Percentiles rank a stretch among this genome's conserved stretches.
Evolutionary conservation across 2,888 invertebrate genomes (phyloP).

Genomic region (Opisthograptis luteolata): DNA sequence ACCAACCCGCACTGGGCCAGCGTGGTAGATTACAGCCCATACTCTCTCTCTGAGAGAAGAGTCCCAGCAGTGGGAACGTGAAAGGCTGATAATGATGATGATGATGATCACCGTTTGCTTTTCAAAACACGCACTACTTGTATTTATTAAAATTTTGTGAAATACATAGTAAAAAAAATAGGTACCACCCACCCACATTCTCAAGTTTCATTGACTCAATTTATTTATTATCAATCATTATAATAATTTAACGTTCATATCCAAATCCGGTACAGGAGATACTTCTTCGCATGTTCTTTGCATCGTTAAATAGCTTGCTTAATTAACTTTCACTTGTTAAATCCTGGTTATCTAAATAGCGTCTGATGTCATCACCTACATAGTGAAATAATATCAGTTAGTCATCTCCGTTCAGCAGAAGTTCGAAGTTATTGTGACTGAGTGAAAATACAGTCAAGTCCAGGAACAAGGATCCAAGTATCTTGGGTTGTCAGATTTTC

Average conservation of each 20-base stretch:
- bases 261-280: slow-evolving; percentile 36
- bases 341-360: slow-evolving; percentile 42
- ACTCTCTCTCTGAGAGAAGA: too few species aligned
- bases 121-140: too few species aligned
- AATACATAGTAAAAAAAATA: slow-evolving; percentile 1
- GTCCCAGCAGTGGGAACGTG: too few species aligned
- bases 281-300: slow-evolving; percentile 33
- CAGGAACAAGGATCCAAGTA: too few species aligned
- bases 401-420: not conserved
- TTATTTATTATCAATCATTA: slow-evolving; percentile 17
- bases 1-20: too few species aligned
- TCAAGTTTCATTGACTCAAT: slow-evolving; percentile 9
- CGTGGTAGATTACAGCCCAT: too few species aligned
- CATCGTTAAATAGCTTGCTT: slow-evolving; percentile 53
- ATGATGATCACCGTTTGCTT: too few species aligned
- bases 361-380: slow-evolving; percentile 62
- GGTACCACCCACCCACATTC: not conserved
- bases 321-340: slow-evolving; percentile 70
- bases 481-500: too few species aligned
- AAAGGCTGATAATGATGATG: too few species aligned
- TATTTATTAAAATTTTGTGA: too few species aligned
- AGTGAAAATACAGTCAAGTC: too few species aligned
- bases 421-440: too few species aligned
- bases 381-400: slow-evolving; percentile 9
- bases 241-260: slow-evolving; percentile 36